Evolutionary conservation across 2,888 invertebrate genomes (phyloP).

Genomic region (Pseudanteris insignis): DNA sequence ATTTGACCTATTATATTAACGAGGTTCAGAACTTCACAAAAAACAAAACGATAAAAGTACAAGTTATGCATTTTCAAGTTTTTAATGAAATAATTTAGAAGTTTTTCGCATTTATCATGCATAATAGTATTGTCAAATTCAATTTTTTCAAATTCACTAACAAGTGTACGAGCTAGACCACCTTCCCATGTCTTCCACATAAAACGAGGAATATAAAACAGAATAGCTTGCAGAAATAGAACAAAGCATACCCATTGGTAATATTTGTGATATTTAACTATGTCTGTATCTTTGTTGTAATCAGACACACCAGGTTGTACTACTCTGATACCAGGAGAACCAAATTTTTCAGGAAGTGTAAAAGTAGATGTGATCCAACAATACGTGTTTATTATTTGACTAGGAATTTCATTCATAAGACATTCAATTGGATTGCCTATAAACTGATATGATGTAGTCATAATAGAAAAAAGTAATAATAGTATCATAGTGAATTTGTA

Average conservation of each 20-base stretch:
- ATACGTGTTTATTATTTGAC: slow-evolving; percentile 87
- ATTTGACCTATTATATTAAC: slow-evolving; percentile 90
- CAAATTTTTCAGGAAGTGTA: slow-evolving; percentile 84
- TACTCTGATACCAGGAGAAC: slow-evolving; percentile 76
- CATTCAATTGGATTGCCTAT: slow-evolving; percentile 98
- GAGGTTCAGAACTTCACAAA: slow-evolving; percentile 88
- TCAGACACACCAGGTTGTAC: slow-evolving; percentile 69
- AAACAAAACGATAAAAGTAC: slow-evolving; percentile 87
- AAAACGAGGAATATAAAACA: slow-evolving; percentile 91
- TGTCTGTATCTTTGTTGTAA: slow-evolving; percentile 67
- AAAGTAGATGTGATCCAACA: slow-evolving; percentile 71
- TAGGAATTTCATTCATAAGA: slow-evolving; percentile 72
- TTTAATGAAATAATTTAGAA: slow-evolving; percentile 82
- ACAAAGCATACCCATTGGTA: slow-evolving; percentile 97
- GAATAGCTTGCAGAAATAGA: slow-evolving; percentile 88
- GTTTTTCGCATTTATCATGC: slow-evolving; percentile 79
- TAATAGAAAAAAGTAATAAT: slow-evolving; percentile 88
- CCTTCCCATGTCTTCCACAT: slow-evolving; percentile 95
- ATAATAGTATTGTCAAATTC: not conserved
- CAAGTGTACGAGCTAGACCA: slow-evolving; percentile 69
- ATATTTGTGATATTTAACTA: slow-evolving; percentile 90
- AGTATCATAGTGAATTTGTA: slow-evolving; percentile 93
- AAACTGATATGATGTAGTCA: slow-evolving; percentile 93
- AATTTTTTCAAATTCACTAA: not conserved
- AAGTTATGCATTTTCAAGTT: slow-evolving; percentile 88